Evolutionary conservation across 2,113 vertebrate genomes (phyloP).

Genomic region (Laterallus jamaicensis): DNA sequence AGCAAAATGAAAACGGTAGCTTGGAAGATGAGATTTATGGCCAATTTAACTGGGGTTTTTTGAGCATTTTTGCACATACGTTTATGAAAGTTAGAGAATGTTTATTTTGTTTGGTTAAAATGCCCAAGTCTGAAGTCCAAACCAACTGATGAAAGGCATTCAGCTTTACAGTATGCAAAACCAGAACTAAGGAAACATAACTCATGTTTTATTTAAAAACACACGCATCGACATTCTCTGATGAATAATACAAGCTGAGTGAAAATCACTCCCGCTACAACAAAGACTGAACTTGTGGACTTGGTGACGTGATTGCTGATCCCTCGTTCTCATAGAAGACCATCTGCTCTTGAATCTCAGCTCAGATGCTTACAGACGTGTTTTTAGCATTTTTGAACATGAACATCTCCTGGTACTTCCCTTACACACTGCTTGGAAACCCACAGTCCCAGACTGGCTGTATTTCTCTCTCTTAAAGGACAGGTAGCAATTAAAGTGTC

Average conservation of each 20-base stretch:
- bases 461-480: background rate
- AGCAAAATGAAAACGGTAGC: background rate
- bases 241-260: background rate
- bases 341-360: background rate
- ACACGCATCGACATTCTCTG: background rate
- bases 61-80: background rate
- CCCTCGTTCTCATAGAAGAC: background rate
- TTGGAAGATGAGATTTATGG: background rate
- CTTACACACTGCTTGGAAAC: background rate
- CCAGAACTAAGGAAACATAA: background rate
- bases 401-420: background rate
- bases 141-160: background rate
- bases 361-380: background rate
- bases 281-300: background rate
- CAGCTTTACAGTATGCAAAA: conserved; percentile 1
- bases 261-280: background rate
- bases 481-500: background rate
- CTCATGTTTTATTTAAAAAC: conserved; percentile 51
- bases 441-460: background rate
- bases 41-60: background rate
- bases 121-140: background rate
- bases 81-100: background rate
- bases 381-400: background rate
- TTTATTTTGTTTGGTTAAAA: background rate
- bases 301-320: background rate